Evolutionary conservation across 2,797 vertebrate species (phyloP).

Genomic region (Sus cebifrons): DNA sequence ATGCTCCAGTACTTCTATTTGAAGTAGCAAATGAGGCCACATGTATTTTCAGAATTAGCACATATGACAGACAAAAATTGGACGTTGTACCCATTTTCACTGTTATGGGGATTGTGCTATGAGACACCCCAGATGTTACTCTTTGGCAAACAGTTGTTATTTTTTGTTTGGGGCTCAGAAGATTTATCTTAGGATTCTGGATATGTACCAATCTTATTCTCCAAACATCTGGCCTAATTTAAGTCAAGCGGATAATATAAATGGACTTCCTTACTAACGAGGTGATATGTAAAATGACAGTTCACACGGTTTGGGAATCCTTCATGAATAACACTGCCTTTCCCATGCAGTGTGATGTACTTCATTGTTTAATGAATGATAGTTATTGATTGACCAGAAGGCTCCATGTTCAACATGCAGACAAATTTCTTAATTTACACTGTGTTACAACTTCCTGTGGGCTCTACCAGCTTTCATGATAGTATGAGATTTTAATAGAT

Average conservation of each 20-base stretch:
- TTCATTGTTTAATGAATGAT: slow-evolving; percentile 71
- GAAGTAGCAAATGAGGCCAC: neutral
- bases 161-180: neutral
- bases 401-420: slow-evolving; percentile 43
- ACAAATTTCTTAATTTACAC: slow-evolving; percentile 77
- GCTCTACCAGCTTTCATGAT: slow-evolving; percentile 69
- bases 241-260: slow-evolving; percentile 74
- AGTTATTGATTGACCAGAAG: slow-evolving; percentile 10
- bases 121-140: slow-evolving; percentile 73
- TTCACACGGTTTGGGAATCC: slow-evolving; percentile 49
- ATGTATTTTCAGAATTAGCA: neutral
- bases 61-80: neutral
- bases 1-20: neutral
- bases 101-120: slow-evolving; percentile 56
- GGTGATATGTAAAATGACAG: slow-evolving; percentile 61
- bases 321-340: slow-evolving; percentile 47
- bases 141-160: slow-evolving; percentile 63
- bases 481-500: slow-evolving; percentile 13
- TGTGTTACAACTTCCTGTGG: slow-evolving; percentile 75
- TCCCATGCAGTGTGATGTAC: neutral
- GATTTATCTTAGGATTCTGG: slow-evolving; percentile 56
- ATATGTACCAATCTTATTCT: slow-evolving; percentile 60
- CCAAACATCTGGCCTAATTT: slow-evolving; percentile 59
- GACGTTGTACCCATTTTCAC: neutral
- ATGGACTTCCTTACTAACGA: slow-evolving; percentile 50